These are phyloP conservation scores for Fragum sueziense DNA, from an alignment of 2,888 invertebrate genomes.

Conservation along the genomic window DNA sequence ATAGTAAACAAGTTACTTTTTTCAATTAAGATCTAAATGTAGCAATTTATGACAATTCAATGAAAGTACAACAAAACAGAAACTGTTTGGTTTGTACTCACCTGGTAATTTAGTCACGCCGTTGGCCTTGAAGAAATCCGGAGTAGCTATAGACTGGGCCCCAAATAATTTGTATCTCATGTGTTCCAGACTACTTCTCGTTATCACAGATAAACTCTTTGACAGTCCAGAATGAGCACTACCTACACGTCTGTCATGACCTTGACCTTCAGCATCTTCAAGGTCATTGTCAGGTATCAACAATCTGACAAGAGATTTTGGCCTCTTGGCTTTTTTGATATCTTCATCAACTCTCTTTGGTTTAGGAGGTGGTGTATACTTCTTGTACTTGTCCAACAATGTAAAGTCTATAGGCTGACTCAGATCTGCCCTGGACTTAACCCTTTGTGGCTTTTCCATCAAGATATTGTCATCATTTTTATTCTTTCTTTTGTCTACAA, in stretches of 20 bases:
- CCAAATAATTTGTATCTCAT: constrained; percentile 69
- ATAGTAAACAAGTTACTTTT: too few species aligned
- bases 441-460: neutral
- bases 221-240: constrained; percentile 56
- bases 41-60: too few species aligned
- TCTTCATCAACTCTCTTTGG: constrained; percentile 23
- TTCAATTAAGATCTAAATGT: too few species aligned
- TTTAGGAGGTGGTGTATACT: constrained; percentile 28
- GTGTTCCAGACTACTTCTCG: constrained; percentile 63
- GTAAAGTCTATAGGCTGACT: constrained; percentile 34
- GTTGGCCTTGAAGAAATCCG: constrained; percentile 69
- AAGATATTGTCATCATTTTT: neutral
- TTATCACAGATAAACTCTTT: constrained; percentile 57
- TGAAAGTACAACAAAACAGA: too few species aligned
- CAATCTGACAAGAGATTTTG: constrained; percentile 54
- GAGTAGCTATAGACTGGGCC: constrained; percentile 64
- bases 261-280: constrained; percentile 6
- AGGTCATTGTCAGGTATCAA: constrained; percentile 36
- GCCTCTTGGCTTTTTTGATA: constrained; percentile 33
- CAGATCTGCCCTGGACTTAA: constrained; percentile 1
- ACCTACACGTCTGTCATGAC: constrained; percentile 23
- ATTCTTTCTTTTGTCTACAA: constrained; percentile 5
- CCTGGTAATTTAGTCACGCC: constrained; percentile 55
- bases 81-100: constrained; percentile 13
- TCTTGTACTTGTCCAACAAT: constrained; percentile 45